Conservation (phyloP, 1,140 invertebrate genomes). For the Radopholus similis region DNA sequence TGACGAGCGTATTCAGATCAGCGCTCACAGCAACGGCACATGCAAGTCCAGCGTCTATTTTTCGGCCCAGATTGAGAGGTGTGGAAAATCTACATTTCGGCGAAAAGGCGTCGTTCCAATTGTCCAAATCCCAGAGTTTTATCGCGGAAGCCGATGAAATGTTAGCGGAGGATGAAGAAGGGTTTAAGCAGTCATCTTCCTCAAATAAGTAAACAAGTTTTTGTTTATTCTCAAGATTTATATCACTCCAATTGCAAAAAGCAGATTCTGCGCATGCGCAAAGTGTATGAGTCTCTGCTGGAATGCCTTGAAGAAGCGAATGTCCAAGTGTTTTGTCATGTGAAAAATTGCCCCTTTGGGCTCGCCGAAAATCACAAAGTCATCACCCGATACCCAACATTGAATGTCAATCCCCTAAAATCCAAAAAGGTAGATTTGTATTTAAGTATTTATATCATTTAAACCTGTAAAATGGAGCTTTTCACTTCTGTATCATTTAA, state of each 20-base stretch:
- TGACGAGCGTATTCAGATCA: constrained; percentile 1
- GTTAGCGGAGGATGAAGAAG: not conserved
- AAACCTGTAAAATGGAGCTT: constrained; percentile 22
- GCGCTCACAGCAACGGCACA: constrained; percentile 4
- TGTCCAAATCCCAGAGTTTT: constrained; percentile 4
- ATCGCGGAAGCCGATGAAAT: not conserved
- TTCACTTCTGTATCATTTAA: too few species aligned
- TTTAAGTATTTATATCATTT: constrained; percentile 10
- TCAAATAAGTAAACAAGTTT: constrained; percentile 15
- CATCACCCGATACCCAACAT: constrained; percentile 39
- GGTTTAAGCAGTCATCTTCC: not conserved
- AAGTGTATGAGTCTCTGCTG: constrained; percentile 29
- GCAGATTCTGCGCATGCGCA: not conserved
- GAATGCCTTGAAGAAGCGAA: constrained; percentile 40
- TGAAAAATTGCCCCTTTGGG: constrained; percentile 42
- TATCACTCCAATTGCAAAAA: not conserved
- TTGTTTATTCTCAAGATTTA: not conserved
- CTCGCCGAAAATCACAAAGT: constrained; percentile 46
- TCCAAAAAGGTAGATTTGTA: not conserved
- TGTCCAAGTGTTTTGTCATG: constrained; percentile 10
- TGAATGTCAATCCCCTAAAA: constrained; percentile 44
- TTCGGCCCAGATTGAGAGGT: not conserved
- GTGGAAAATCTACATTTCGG: constrained; percentile 7
- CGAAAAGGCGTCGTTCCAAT: constrained; percentile 15
- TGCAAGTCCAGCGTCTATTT: constrained; percentile 1